phyloP scores from a whole-genome alignment of 2,113 vertebrate genomes.

The Alexandromys fortis region DNA sequence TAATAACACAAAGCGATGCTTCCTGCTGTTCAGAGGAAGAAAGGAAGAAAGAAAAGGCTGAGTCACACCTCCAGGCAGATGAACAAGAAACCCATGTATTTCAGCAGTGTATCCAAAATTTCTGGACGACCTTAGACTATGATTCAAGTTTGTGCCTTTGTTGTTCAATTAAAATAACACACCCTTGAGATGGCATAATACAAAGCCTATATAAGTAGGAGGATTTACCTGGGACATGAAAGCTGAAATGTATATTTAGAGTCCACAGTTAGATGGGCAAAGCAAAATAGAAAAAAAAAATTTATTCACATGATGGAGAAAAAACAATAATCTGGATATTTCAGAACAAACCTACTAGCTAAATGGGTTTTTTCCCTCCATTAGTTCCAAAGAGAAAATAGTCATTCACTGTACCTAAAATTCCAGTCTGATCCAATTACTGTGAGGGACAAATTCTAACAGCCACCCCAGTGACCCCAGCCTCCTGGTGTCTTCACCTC shows the following conservation, averaged over 20 bases:
- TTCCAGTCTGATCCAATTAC: neutral
- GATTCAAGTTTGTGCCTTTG: constrained; percentile 38
- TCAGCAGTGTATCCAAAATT: neutral
- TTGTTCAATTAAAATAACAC: constrained; percentile 20
- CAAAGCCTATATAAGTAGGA: neutral
- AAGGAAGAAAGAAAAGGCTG: constrained; percentile 33
- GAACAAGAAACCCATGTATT: constrained; percentile 21
- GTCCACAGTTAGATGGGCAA: neutral
- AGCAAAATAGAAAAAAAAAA: neutral
- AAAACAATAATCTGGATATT: constrained; percentile 35
- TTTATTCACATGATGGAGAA: neutral
- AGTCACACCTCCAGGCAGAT: constrained; percentile 34
- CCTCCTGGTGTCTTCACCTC: neutral
- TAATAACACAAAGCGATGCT: constrained; percentile 33
- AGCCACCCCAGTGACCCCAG: neutral
- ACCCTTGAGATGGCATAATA: neutral
- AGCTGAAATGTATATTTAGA: neutral
- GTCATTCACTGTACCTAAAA: neutral
- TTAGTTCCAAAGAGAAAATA: neutral
- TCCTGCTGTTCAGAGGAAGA: constrained; percentile 13
- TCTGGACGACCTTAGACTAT: neutral
- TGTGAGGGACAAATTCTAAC: neutral
- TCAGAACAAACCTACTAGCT: constrained; percentile 22
- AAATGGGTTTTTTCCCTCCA: neutral
- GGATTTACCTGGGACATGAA: constrained; percentile 7